A percentile compares a stretch with the other conserved stretches of the same genome.
These are phyloP conservation scores for Zaprionus bogoriensis DNA, from an alignment of 2,888 invertebrate species.

Conservation along the genomic window DNA sequence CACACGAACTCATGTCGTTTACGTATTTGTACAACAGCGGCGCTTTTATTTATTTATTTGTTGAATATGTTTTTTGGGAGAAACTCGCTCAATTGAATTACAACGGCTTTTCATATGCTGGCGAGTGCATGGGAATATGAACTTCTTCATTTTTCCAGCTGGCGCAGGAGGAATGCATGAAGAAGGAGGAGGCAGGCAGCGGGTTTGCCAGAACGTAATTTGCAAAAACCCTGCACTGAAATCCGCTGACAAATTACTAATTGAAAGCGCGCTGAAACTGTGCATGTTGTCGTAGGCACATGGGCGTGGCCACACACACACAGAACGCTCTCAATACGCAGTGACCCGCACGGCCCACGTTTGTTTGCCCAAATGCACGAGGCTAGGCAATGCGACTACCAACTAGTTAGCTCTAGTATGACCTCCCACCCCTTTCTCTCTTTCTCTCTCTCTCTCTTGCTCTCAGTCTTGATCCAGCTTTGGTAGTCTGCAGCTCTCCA, in stretches of 20 bases:
- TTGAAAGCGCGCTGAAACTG: constrained; percentile 60
- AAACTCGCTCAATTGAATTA: constrained; percentile 57
- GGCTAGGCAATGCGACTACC: constrained; percentile 20
- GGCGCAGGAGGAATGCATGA: neutral
- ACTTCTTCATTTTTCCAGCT: neutral
- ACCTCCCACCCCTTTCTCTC: constrained; percentile 6
- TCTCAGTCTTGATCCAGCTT: no score
- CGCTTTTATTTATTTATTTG: neutral
- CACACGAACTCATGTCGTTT: neutral
- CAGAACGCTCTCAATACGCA: constrained; percentile 64
- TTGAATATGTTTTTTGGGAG: constrained; percentile 12
- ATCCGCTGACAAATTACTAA: constrained; percentile 71
- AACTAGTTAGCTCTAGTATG: constrained; percentile 33
- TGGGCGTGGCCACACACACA: constrained; percentile 27
- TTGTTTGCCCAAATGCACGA: constrained; percentile 71
- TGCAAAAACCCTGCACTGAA: constrained; percentile 46
- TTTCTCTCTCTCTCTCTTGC: neutral
- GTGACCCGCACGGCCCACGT: constrained; percentile 70
- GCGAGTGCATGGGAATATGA: constrained; percentile 9
- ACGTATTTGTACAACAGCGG: constrained; percentile 6
- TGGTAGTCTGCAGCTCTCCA: no score
- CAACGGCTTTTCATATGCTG: constrained; percentile 40
- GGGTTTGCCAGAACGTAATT: constrained; percentile 55
- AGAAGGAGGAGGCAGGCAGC: neutral
- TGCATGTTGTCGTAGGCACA: constrained; percentile 30